Evolutionary conservation across 2,113 vertebrate species (phyloP), one percentile per base, ranked within the genome.

Genomic region (Sminthopsis crassicaudata): DNA sequence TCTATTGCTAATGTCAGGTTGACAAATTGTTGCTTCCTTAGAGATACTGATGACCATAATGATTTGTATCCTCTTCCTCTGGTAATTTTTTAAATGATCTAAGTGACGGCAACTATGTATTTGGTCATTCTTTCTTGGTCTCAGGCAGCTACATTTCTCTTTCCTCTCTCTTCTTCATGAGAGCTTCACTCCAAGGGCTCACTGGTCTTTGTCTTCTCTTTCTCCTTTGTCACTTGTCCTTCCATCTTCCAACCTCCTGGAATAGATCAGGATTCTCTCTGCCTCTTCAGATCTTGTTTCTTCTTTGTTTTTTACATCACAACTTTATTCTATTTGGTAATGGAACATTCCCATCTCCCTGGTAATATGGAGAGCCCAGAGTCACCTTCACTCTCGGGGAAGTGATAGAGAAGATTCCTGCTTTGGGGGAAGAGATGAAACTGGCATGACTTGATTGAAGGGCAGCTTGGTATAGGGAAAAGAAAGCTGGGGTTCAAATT

Each of bases 11-110:
- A 84, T 84, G 67, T 42, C 67, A 42, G 67, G n/a, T 23, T 42
- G 67, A 84, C 67, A 84, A 84, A 84, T 84, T 84, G 67, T 36
- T 84, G n/a, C 67, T 84, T 84, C 67, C n/a, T 84, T 84, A 84
- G 67, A 42, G 67, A 84, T 84, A 84, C 67, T 1, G 0, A n/a
- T 84, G 67, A 84, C 67, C 67, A 84, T 42, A 19, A 23, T 42
- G 67, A 42, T 84, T 84, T 84, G 67, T 42, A 16, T 84, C 2
- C 42, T 84, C 67, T 84, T 84, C 67, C 67, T 84, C 67, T 42
- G 19, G 42, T 42, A n/a, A n/a, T 6, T 42, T n/a, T 42, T 42
- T 84, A 84, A n/a, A 84, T 42, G 16, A 42, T 42, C 67, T 42
- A n/a, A 76, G 14, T 19, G 7, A 8, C 2, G 16, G 67, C 67